Conservation (phyloP, 2,113 vertebrate genomes). For the Gorsachius goisagi region DNA sequence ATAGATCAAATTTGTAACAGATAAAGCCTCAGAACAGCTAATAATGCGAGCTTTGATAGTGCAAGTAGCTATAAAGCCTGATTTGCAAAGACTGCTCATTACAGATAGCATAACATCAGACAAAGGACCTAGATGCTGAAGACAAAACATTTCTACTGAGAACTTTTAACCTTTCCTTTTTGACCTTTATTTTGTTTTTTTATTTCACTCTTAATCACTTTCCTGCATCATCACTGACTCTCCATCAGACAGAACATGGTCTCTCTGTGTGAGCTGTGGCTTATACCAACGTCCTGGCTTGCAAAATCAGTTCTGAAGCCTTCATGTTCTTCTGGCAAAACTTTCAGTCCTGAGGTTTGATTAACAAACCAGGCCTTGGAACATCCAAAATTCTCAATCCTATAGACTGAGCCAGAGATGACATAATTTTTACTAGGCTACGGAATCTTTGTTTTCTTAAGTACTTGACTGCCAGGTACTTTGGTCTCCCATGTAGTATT, state of each 20-base stretch:
- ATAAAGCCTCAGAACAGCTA: neutral
- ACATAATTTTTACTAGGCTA: neutral
- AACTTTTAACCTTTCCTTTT: neutral
- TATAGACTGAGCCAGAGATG: neutral
- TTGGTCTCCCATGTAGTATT: neutral
- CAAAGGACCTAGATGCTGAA: neutral
- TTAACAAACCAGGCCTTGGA: neutral
- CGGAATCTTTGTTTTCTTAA: rapidly evolving
- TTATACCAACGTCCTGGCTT: neutral
- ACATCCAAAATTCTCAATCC: neutral
- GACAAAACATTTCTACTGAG: neutral
- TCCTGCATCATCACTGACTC: neutral
- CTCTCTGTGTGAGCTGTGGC: neutral
- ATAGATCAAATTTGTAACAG: neutral
- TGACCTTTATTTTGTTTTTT: neutral
- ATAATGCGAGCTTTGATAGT: neutral
- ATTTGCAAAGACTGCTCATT: neutral
- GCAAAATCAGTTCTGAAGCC: neutral
- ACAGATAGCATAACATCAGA: neutral
- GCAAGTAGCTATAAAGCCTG: neutral
- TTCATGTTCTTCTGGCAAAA: neutral
- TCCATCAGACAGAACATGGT: neutral
- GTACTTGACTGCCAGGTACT: neutral
- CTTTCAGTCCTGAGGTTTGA: neutral
- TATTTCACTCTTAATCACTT: neutral